These are phyloP conservation scores for Agrochola circellaris DNA, from an alignment of 2,888 invertebrate species.

Conservation along the genomic window DNA sequence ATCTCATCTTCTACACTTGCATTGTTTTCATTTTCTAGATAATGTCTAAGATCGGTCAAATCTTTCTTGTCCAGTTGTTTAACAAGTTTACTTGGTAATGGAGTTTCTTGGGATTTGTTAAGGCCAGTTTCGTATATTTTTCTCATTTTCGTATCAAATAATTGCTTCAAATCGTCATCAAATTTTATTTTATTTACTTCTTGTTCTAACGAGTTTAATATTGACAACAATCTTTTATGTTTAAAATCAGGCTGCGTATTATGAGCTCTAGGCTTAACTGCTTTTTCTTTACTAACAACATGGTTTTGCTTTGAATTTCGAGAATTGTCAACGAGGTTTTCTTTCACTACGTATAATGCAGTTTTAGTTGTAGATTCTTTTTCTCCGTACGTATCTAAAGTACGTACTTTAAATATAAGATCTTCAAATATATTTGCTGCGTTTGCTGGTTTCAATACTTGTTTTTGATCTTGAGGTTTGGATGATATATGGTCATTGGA, in stretches of 20 bases:
- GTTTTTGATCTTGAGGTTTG: background rate
- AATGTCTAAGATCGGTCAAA: background rate
- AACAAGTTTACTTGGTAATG: background rate
- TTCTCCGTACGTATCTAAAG: background rate
- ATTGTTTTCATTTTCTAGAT: constrained; percentile 9
- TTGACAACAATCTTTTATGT: constrained; percentile 20
- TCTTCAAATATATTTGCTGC: constrained; percentile 18
- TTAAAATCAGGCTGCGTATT: constrained; percentile 1
- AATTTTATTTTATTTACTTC: constrained; percentile 41
- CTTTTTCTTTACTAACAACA: background rate
- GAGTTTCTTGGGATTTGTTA: constrained; percentile 7
- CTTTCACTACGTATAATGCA: background rate
- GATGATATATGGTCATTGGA: background rate
- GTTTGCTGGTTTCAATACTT: background rate
- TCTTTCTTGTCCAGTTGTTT: background rate
- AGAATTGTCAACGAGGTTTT: background rate
- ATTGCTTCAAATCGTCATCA: constrained; percentile 17
- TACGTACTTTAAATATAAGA: constrained; percentile 21
- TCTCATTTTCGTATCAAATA: constrained; percentile 45
- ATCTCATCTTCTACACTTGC: constrained; percentile 20
- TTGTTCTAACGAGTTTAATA: constrained; percentile 37
- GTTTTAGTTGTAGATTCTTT: background rate
- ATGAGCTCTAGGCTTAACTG: background rate
- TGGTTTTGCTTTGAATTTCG: background rate
- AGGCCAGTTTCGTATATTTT: constrained; percentile 33